Evolutionary conservation across 2,113 vertebrate genomes (phyloP), one percentile per base, ranked within the genome.

Genomic region (Smithornis capensis): DNA sequence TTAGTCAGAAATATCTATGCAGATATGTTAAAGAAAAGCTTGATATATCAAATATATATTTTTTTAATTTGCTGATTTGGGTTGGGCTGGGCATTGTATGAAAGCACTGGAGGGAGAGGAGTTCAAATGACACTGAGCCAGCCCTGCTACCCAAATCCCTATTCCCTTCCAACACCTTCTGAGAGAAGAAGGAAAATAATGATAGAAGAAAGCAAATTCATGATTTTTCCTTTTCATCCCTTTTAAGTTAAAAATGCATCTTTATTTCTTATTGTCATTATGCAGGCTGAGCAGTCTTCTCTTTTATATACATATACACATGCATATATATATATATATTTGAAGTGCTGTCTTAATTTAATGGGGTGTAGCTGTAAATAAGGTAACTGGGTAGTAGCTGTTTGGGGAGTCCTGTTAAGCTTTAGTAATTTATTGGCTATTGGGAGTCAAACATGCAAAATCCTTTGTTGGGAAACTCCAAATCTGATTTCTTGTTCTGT

Each of bases 361-460:
- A 93, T 68, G 62, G 17, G 27, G 40, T 95, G 44, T 84, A 83
- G 88, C 86, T 98, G 97, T 98, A 97, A 97, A 97, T 97, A 98
- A 94, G 81, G 65, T 89, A 95, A 95, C 83, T 91, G 97, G 83
- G 91, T 97, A 96, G 93, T 91, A 96, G 95, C 71, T 86, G 82
- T 94, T 83, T 85, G 94, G 92, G 94, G 86, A 81, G 87, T 89
- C 88, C 89, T 97, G 73, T 87, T 92, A 80, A 96, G 93, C 94
- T 97, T 96, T 65, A 94, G 89, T 96, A 95, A 96, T 92, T 97
- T 97, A 96, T 95, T 94, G 85, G 55, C 93, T 91, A 74, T 50
- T 90, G 90, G 76, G 91, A 97, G 89, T 86, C 90, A 97, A 92
- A 93, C 6, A 29, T 88, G 93, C 95, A 96, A 96, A 97, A 92